phyloP scores from a whole-genome alignment of 2,797 vertebrate species.

The Chlorospingus flavigularis region DNA sequence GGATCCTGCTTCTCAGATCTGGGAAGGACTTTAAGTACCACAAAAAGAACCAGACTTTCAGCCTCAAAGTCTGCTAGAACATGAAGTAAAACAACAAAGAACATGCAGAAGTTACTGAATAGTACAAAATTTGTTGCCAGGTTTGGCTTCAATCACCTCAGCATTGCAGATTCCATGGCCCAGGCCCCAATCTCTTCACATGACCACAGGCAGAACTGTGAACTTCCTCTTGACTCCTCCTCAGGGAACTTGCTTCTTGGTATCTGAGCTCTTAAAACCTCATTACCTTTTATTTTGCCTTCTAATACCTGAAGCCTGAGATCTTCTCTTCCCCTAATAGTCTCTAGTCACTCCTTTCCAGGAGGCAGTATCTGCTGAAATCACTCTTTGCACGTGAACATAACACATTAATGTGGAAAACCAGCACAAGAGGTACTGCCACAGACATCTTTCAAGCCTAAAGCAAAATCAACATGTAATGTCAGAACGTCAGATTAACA shows the following conservation, averaged over 20 bases:
- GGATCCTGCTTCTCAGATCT: not conserved
- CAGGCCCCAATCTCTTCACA: not conserved
- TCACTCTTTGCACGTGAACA: accelerated
- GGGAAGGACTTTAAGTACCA: not conserved
- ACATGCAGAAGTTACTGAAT: not conserved
- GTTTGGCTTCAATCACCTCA: not conserved
- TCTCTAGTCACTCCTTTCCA: not conserved
- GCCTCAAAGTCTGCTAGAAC: not conserved
- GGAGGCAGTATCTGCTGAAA: not conserved
- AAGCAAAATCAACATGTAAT: not conserved
- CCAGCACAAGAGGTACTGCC: not conserved
- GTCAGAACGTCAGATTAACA: not conserved
- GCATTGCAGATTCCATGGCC: not conserved
- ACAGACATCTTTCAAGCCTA: not conserved
- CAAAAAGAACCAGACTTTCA: not conserved
- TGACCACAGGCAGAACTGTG: not conserved
- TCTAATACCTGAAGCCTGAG: not conserved
- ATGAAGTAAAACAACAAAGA: not conserved
- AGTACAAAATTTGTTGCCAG: not conserved
- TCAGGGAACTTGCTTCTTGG: not conserved
- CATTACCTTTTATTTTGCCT: not conserved
- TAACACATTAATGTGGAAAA: not conserved
- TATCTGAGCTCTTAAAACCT: not conserved
- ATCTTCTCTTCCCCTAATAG: not conserved
- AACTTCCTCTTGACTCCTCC: not conserved